These are phyloP conservation scores for Cephonodes hylas DNA, from an alignment of 2,888 invertebrate genomes.

Conservation along the genomic window DNA sequence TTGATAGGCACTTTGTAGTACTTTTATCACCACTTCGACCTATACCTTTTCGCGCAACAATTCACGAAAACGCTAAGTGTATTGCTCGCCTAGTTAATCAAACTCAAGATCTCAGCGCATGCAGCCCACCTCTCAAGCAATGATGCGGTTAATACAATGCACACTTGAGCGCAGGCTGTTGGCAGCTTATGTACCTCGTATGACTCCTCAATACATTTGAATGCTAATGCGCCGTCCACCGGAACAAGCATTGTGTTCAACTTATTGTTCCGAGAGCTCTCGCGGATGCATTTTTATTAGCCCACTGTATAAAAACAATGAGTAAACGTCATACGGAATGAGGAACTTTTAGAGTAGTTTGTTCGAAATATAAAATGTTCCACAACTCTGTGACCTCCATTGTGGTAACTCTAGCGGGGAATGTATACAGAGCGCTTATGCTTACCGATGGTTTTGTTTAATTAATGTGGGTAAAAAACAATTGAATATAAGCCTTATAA, in stretches of 20 bases:
- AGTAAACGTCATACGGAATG: constrained; percentile 19
- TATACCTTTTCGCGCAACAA: no score
- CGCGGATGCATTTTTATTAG: neutral
- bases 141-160: no score
- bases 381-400: neutral
- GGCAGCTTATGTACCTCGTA: neutral
- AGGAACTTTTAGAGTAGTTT: neutral
- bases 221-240: neutral
- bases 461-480: no score
- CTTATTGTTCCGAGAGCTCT: constrained; percentile 11
- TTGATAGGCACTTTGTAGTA: no score
- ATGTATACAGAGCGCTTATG: no score
- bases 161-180: neutral
- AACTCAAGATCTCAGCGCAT: neutral
- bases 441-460: no score
- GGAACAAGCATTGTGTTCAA: constrained; percentile 3
- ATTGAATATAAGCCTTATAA: no score
- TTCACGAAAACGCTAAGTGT: no score
- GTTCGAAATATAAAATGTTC: neutral
- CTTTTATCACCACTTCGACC: no score
- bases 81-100: no score
- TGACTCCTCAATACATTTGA: neutral
- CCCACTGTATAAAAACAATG: constrained; percentile 4
- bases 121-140: neutral
- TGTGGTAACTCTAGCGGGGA: neutral